These are phyloP conservation scores for Centropus unirufus DNA, from an alignment of 2,113 vertebrate species.

Conservation along the genomic window DNA sequence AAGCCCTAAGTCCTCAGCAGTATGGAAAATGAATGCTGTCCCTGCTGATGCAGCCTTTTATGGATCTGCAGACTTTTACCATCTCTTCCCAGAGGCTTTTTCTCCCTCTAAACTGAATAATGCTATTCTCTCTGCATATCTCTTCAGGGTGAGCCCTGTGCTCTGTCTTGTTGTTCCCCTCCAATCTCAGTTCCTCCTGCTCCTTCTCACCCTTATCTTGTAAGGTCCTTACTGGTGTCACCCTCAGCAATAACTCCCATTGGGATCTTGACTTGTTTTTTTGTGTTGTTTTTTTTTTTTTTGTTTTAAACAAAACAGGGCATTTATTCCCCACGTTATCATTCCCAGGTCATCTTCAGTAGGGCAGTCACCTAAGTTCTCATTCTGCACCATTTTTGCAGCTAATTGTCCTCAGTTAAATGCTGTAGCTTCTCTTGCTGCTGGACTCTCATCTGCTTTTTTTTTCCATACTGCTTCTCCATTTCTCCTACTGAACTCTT, in stretches of 20 bases:
- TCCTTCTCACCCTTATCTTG: not conserved
- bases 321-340: not conserved
- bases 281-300: too few species aligned
- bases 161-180: not conserved
- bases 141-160: not conserved
- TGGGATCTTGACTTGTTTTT: not conserved
- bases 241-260: not conserved
- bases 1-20: not conserved
- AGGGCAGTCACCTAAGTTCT: not conserved
- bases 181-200: not conserved
- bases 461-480: not conserved
- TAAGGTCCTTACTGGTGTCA: not conserved
- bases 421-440: not conserved
- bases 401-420: constrained; percentile 34
- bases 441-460: not conserved
- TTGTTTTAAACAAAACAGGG: not conserved
- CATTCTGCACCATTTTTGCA: not conserved
- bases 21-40: not conserved
- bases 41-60: not conserved
- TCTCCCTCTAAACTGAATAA: not conserved
- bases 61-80: not conserved
- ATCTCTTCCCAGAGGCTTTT: not conserved
- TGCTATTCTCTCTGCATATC: fast-evolving
- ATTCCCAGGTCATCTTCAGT: not conserved
- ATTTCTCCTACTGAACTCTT: not conserved